These are phyloP conservation scores for Pseudorectes ferrugineus DNA, from an alignment of 2,113 vertebrate genomes.

Conservation along the genomic window DNA sequence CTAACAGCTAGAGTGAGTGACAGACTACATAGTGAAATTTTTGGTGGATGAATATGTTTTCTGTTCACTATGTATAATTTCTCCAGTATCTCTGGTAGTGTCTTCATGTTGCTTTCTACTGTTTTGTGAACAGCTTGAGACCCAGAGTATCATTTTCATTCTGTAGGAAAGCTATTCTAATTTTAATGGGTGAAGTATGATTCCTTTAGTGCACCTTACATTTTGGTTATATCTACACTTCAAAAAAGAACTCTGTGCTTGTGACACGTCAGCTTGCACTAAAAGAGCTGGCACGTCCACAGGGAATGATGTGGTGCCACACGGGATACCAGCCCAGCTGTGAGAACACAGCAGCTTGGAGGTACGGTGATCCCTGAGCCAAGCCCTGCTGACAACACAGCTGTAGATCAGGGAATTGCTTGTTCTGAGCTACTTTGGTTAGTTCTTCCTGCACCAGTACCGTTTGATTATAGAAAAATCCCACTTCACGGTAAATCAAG, in stretches of 20 bases:
- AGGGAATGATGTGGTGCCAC: background rate
- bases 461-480: background rate
- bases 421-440: background rate
- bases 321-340: background rate
- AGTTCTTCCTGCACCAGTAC: background rate
- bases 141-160: background rate
- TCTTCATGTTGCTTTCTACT: background rate
- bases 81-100: background rate
- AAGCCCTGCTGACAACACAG: accelerated
- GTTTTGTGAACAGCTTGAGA: background rate
- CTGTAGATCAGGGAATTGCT: background rate
- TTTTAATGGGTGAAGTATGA: background rate
- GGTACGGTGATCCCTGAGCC: background rate
- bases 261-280: background rate
- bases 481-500: background rate
- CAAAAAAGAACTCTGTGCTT: background rate
- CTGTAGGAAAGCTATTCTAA: background rate
- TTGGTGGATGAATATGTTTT: background rate
- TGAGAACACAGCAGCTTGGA: background rate
- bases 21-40: background rate
- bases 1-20: background rate
- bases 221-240: background rate
- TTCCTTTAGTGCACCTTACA: background rate
- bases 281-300: background rate
- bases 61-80: background rate